A percentile compares a stretch with the other conserved stretches of the same genome.
Evolutionary conservation across 2,113 vertebrate species (phyloP).

Genomic region (Pterophyllum scalare): DNA sequence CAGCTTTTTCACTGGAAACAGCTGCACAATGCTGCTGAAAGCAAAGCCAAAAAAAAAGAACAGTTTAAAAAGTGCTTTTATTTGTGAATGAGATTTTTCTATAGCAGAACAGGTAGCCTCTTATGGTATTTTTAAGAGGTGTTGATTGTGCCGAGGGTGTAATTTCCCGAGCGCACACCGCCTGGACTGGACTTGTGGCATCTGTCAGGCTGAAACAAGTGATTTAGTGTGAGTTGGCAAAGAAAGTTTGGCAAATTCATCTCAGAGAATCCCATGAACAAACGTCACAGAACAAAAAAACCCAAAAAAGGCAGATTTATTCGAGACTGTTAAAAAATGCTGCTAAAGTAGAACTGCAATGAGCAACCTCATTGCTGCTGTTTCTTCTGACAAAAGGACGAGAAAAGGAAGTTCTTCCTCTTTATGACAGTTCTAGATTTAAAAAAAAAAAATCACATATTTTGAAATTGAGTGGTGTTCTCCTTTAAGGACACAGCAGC

Average conservation of each 20-base stretch:
- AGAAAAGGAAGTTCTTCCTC: neutral
- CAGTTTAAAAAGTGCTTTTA: neutral
- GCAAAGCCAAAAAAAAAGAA: neutral
- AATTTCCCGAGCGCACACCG: neutral
- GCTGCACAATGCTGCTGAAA: neutral
- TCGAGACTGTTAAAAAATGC: neutral
- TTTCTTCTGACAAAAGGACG: neutral
- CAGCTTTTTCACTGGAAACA: neutral
- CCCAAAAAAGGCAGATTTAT: neutral
- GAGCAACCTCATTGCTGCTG: neutral
- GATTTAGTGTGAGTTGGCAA: neutral
- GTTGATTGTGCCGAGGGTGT: constrained; percentile 1
- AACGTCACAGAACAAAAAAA: neutral
- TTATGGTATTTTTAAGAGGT: constrained; percentile 2
- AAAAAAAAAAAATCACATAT: constrained; percentile 37
- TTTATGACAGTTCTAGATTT: neutral
- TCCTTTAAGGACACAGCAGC: constrained; percentile 60
- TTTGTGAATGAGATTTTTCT: neutral
- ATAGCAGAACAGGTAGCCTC: neutral
- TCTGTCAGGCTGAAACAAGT: neutral
- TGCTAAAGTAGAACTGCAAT: neutral
- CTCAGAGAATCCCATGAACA: neutral
- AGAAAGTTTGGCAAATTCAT: neutral
- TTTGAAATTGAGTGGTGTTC: constrained; percentile 44
- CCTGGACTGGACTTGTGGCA: neutral